Evolutionary conservation across 2,797 vertebrate species (phyloP).

Genomic region (Mus minutoides): DNA sequence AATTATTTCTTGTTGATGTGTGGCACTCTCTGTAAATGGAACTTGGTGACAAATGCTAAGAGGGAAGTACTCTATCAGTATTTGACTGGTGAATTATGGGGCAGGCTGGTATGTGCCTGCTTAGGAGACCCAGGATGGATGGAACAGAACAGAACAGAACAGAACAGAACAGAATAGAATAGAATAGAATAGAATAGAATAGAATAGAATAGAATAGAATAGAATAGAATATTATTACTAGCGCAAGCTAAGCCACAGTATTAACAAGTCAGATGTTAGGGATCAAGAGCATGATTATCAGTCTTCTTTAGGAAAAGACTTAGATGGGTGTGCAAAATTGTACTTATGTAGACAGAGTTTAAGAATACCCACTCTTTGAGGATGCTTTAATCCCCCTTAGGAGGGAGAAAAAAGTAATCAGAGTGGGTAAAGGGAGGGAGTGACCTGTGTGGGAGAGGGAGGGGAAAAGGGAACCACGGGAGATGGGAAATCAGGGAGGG

Average conservation of each 20-base stretch:
- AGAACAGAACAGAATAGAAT: slow-evolving; percentile 45
- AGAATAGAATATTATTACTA: slow-evolving; percentile 35
- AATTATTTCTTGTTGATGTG: slow-evolving; percentile 64
- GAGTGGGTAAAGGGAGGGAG: not conserved
- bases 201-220: slow-evolving; percentile 58
- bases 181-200: slow-evolving; percentile 55
- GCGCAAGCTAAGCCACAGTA: slow-evolving; percentile 33
- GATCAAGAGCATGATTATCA: not conserved
- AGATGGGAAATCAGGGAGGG: not conserved
- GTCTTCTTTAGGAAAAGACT: not conserved
- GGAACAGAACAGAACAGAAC: slow-evolving; percentile 49
- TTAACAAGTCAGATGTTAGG: slow-evolving; percentile 35
- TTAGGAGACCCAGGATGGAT: slow-evolving; percentile 14
- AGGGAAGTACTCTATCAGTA: slow-evolving; percentile 64
- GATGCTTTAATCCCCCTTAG: not conserved
- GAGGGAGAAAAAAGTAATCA: not conserved
- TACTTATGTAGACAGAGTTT: not conserved
- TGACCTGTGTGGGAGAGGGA: not conserved
- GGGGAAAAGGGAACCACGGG: not conserved
- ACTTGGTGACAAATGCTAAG: slow-evolving; percentile 39
- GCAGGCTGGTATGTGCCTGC: not conserved
- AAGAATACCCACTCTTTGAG: not conserved
- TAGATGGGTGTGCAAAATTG: not conserved
- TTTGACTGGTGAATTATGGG: slow-evolving; percentile 58
- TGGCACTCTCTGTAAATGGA: slow-evolving; percentile 45